These are phyloP conservation scores for Halcyon chelicuti DNA, from an alignment of 2,797 vertebrate species.

Conservation along the genomic window DNA sequence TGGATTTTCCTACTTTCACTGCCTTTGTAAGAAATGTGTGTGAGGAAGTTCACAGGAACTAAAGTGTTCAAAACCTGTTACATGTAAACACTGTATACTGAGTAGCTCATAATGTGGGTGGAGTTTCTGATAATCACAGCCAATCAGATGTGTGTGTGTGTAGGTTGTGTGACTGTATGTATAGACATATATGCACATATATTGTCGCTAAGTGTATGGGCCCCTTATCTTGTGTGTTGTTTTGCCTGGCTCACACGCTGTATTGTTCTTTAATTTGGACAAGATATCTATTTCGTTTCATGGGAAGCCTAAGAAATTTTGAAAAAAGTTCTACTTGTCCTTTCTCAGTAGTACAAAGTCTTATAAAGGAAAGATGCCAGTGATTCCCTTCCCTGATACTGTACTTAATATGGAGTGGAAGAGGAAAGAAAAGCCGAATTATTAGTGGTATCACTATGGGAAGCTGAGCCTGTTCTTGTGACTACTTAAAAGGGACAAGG, in stretches of 20 bases:
- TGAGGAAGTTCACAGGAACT: neutral
- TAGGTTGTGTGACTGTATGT: neutral
- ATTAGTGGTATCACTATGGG: neutral
- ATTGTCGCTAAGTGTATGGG: neutral
- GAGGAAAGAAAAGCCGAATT: neutral
- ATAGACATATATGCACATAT: rapidly evolving
- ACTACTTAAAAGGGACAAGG: rapidly evolving
- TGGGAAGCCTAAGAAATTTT: neutral
- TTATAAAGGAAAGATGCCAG: neutral
- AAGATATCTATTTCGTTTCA: neutral
- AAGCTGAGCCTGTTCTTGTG: neutral
- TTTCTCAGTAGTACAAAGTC: neutral
- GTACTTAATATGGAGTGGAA: neutral
- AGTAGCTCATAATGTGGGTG: neutral
- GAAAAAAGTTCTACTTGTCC: neutral
- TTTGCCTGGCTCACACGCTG: neutral
- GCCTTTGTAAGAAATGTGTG: neutral
- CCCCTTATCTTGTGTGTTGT: rapidly evolving
- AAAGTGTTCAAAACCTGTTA: neutral
- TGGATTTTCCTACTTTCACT: neutral
- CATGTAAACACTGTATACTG: rapidly evolving
- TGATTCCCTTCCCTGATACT: neutral
- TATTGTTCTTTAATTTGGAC: neutral
- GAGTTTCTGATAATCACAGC: neutral
- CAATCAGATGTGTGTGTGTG: neutral